These are phyloP conservation scores for Astropecten irregularis DNA, from an alignment of 53 echinoderm and acorn worm genomes.

Conservation along the genomic window DNA sequence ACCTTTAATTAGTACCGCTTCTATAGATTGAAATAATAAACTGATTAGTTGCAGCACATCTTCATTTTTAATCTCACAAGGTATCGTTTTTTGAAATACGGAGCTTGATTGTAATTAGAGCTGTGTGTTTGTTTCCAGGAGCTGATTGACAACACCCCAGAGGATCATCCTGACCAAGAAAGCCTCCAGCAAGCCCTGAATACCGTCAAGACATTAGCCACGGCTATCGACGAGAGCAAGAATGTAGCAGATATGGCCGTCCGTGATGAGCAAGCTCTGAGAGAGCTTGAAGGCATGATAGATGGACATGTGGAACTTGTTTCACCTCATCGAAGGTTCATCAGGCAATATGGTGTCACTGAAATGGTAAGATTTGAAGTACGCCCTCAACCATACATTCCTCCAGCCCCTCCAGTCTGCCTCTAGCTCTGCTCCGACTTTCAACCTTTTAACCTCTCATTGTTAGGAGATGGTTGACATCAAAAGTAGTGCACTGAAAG, in stretches of 20 bases:
- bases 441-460: too few species aligned
- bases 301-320: conserved; percentile 93
- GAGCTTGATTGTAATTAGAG: too few species aligned
- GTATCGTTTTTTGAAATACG: too few species aligned
- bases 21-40: too few species aligned
- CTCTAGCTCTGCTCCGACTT: too few species aligned
- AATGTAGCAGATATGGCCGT: conserved; percentile 84
- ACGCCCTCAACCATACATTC: too few species aligned
- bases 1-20: too few species aligned
- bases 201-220: conserved; percentile 88
- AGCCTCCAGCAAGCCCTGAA: conserved; percentile 83
- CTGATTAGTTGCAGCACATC: too few species aligned
- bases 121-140: conserved; percentile 65
- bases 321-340: conserved; percentile 82
- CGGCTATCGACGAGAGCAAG: conserved; percentile 95
- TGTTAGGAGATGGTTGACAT: too few species aligned
- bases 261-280: conserved; percentile 82
- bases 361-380: conserved; percentile 88
- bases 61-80: too few species aligned
- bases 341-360: conserved; percentile 88
- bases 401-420: too few species aligned
- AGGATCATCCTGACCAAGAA: conserved; percentile 88
- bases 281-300: conserved; percentile 87
- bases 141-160: conserved; percentile 94
- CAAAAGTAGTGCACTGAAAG: too few species aligned